Percentiles rank a stretch among this genome's conserved stretches.
These are phyloP conservation scores for Etheostoma perlongum DNA, from an alignment of 2,797 vertebrate genomes.

Conservation along the genomic window DNA sequence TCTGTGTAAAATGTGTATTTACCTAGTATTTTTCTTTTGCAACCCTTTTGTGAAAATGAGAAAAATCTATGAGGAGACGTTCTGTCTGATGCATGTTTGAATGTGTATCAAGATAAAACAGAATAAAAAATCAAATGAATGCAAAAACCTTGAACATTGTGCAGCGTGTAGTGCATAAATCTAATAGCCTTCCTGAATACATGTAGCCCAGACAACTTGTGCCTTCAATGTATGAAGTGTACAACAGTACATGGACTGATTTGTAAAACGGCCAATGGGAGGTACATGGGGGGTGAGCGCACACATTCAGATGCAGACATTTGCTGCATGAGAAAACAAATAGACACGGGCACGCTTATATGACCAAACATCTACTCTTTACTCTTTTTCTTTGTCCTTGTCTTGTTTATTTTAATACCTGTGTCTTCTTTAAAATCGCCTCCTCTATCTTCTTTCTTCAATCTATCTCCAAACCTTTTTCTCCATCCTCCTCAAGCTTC, in stretches of 20 bases:
- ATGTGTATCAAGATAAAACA: no score
- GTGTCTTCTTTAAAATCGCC: not conserved
- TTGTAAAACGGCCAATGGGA: not conserved
- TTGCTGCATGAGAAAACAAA: not conserved
- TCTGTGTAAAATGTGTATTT: no score
- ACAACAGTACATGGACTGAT: not conserved
- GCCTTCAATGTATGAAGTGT: not conserved
- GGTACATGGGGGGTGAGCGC: not conserved
- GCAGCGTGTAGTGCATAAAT: not conserved
- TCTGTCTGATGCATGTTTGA: no score
- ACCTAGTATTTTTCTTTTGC: no score
- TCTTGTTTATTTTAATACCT: not conserved
- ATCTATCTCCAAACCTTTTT: slow-evolving; percentile 1
- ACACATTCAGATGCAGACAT: not conserved
- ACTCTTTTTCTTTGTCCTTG: not conserved
- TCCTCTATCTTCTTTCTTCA: not conserved
- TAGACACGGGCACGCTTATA: not conserved
- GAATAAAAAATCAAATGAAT: not conserved
- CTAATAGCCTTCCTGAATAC: not conserved
- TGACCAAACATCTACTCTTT: slow-evolving; percentile 5
- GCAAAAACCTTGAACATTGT: not conserved
- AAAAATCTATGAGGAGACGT: no score
- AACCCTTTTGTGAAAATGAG: no score
- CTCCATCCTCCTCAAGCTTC: not conserved
- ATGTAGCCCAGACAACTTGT: not conserved